Conservation (phyloP, 2,888 invertebrate genomes). For the Eretmocerus hayati region DNA sequence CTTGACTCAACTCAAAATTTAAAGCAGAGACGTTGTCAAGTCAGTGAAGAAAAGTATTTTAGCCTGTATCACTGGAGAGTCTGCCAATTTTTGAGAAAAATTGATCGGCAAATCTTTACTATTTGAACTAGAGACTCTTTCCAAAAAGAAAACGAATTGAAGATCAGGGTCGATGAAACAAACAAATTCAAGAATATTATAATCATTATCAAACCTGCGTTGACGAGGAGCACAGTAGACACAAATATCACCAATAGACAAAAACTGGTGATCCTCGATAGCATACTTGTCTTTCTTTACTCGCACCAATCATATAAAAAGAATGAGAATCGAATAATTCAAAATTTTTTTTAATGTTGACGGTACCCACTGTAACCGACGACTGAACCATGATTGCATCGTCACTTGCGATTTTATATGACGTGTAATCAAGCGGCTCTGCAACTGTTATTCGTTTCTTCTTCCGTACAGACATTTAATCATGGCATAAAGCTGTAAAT, state of each 20-base stretch:
- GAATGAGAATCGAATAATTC: too few relatives aligned
- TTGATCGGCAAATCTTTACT: too few relatives aligned
- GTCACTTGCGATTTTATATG: conserved; percentile 7
- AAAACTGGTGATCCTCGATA: conserved; percentile 6
- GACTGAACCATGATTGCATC: conserved; percentile 9
- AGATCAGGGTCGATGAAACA: too few relatives aligned
- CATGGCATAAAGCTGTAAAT: not conserved
- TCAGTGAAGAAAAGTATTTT: too few relatives aligned
- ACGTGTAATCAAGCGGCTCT: not conserved
- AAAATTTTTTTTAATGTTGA: conserved; percentile 3
- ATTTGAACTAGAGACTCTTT: too few relatives aligned
- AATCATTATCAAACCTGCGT: conserved; percentile 11
- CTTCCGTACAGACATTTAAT: not conserved
- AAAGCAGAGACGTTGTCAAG: too few relatives aligned
- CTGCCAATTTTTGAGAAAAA: too few relatives aligned
- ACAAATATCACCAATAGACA: conserved; percentile 2
- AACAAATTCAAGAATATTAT: too few relatives aligned
- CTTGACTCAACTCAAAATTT: too few relatives aligned
- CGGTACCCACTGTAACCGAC: not conserved
- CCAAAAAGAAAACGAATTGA: too few relatives aligned
- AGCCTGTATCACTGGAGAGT: too few relatives aligned
- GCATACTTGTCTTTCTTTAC: conserved; percentile 5
- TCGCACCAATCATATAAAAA: not conserved
- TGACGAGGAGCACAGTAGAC: conserved; percentile 1
- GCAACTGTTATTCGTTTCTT: conserved; percentile 1